A percentile compares a stretch with the other conserved stretches of the same genome.
phyloP scores from a whole-genome alignment of 2,113 vertebrate genomes.

The Prunella himalayana region DNA sequence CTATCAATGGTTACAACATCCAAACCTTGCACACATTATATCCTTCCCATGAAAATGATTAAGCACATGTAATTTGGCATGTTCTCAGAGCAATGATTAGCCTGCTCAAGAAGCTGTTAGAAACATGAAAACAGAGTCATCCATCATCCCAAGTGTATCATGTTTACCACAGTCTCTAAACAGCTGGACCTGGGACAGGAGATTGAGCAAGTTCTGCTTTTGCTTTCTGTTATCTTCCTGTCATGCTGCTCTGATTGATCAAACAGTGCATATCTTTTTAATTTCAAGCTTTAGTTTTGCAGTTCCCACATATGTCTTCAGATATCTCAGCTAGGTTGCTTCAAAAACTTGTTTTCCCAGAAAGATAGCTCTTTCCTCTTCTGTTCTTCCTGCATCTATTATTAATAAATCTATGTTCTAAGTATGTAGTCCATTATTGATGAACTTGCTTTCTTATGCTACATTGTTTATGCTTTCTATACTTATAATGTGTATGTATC shows the following conservation, averaged over 20 bases:
- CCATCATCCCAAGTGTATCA: neutral
- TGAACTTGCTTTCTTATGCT: neutral
- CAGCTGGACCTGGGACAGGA: neutral
- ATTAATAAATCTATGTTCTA: neutral
- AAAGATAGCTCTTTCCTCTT: neutral
- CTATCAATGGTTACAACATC: neutral
- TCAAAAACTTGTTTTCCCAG: neutral
- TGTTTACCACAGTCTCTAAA: neutral
- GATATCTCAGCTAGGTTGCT: neutral
- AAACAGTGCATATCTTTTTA: neutral
- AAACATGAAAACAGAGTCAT: neutral
- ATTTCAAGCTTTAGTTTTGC: conserved; percentile 40
- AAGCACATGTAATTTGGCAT: neutral
- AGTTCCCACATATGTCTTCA: neutral
- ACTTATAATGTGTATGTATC: neutral
- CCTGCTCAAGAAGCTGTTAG: neutral
- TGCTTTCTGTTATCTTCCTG: neutral
- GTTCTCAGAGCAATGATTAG: neutral
- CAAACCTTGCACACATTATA: neutral
- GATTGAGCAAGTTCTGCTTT: neutral
- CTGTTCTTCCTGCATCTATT: neutral
- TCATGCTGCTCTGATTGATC: neutral
- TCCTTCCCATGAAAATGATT: neutral
- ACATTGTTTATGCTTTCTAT: neutral
- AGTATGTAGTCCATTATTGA: neutral